These are phyloP conservation scores for Cepaea nemoralis DNA, from an alignment of 1,140 invertebrate species.

Conservation along the genomic window DNA sequence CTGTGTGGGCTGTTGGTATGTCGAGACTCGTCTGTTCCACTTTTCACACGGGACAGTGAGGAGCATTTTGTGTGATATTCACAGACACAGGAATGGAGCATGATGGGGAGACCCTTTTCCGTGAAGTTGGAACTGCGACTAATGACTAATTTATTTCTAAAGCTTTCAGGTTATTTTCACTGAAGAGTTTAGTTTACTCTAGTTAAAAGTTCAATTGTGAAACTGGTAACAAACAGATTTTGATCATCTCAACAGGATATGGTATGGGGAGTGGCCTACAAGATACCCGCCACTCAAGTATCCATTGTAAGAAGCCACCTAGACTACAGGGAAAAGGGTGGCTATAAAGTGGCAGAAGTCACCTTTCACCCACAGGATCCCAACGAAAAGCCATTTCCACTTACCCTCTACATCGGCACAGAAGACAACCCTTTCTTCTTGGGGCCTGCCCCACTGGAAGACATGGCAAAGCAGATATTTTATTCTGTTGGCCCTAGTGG, in stretches of 20 bases:
- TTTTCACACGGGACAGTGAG: too few species aligned
- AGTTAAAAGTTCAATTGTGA: too few species aligned
- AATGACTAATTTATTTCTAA: too few species aligned
- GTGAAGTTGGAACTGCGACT: too few species aligned
- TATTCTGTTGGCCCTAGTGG: conserved; percentile 85
- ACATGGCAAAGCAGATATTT: conserved; percentile 85
- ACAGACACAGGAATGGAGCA: too few species aligned
- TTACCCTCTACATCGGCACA: conserved; percentile 88
- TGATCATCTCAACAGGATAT: conserved; percentile 71
- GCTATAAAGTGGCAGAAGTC: conserved; percentile 58
- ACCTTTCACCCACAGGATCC: conserved; percentile 58
- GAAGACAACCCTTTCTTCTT: conserved; percentile 82
- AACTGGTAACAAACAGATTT: not conserved
- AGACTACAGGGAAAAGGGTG: conserved; percentile 87
- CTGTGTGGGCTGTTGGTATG: too few species aligned
- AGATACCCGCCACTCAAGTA: conserved; percentile 81
- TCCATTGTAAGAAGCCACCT: conserved; percentile 83
- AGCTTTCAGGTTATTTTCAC: too few species aligned
- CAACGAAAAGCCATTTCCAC: conserved; percentile 75
- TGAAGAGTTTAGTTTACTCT: too few species aligned
- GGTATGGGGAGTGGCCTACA: conserved; percentile 93
- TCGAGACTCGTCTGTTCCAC: too few species aligned
- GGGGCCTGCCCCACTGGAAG: conserved; percentile 78
- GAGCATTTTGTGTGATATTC: too few species aligned
- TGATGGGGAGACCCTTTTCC: too few species aligned